Percentiles rank a stretch among this genome's conserved stretches.
These are phyloP conservation scores for Hippoglossus hippoglossus DNA, from an alignment of 2,797 vertebrate species.

Conservation along the genomic window DNA sequence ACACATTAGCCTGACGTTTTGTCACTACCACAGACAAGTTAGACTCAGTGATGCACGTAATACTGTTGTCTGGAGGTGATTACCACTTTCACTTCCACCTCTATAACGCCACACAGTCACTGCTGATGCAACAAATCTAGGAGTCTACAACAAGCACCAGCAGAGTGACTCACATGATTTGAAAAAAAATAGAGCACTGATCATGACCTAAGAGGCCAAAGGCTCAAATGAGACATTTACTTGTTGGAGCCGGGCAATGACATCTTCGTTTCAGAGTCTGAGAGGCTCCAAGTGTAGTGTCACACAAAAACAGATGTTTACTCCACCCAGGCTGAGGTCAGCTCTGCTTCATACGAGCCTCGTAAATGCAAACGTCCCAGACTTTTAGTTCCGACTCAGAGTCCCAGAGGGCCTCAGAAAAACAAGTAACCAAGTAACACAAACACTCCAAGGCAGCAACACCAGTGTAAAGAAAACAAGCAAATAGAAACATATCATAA, in stretches of 20 bases:
- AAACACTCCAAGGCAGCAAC: conserved; percentile 41
- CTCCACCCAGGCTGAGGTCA: conserved; percentile 73
- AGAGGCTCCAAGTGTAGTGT: conserved; percentile 46
- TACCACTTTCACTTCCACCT: conserved; percentile 45
- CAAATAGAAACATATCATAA: conserved; percentile 19
- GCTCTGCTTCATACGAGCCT: conserved; percentile 26
- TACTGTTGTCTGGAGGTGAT: conserved; percentile 1
- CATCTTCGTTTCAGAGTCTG: conserved; percentile 48
- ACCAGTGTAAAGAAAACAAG: conserved; percentile 29
- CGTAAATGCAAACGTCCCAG: conserved; percentile 38
- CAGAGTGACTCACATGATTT: conserved; percentile 38
- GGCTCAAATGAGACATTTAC: conserved; percentile 37
- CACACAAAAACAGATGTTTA: conserved; percentile 69
- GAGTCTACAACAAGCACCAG: neutral
- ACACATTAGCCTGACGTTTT: neutral
- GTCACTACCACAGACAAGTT: neutral
- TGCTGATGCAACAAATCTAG: conserved; percentile 38
- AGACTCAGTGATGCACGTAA: conserved; percentile 15
- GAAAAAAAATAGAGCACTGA: conserved; percentile 8
- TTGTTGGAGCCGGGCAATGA: conserved; percentile 25
- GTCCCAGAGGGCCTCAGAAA: conserved; percentile 24
- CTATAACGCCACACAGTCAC: conserved; percentile 18
- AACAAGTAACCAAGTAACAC: conserved; percentile 15
- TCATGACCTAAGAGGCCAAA: conserved; percentile 29
- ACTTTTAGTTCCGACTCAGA: conserved; percentile 22